phyloP scores from a whole-genome alignment of 2,113 vertebrate species.

The Vombatus ursinus region DNA sequence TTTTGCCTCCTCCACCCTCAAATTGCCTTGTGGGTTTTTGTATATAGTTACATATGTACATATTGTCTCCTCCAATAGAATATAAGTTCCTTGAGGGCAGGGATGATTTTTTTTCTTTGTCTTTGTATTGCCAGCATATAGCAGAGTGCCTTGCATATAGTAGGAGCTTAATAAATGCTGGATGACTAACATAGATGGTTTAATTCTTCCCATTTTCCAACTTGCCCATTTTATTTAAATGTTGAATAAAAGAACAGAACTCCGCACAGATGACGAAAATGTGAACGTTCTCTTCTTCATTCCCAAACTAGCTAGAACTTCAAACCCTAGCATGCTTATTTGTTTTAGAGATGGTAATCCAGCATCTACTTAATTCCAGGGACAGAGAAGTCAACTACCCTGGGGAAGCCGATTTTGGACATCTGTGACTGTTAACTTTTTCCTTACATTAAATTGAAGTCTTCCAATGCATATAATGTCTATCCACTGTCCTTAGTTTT shows the following conservation, averaged over 20 bases:
- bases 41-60: background rate
- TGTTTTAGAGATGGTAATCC: background rate
- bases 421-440: background rate
- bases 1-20: background rate
- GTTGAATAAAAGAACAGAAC: background rate
- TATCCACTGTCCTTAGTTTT: background rate
- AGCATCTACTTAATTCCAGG: background rate
- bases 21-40: background rate
- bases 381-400: background rate
- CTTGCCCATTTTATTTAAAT: background rate
- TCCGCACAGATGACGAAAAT: background rate
- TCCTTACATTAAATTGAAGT: background rate
- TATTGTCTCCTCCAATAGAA: background rate
- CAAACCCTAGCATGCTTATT: background rate
- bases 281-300: background rate
- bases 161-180: background rate
- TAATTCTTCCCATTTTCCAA: background rate
- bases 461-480: background rate
- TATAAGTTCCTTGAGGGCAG: background rate
- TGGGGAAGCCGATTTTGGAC: background rate
- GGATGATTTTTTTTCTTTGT: background rate
- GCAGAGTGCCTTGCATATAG: background rate
- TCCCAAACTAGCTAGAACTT: background rate
- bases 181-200: background rate
- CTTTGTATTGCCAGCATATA: background rate